Evolutionary conservation across 2,888 invertebrate species (phyloP).

Genomic region (Protonemura montana): DNA sequence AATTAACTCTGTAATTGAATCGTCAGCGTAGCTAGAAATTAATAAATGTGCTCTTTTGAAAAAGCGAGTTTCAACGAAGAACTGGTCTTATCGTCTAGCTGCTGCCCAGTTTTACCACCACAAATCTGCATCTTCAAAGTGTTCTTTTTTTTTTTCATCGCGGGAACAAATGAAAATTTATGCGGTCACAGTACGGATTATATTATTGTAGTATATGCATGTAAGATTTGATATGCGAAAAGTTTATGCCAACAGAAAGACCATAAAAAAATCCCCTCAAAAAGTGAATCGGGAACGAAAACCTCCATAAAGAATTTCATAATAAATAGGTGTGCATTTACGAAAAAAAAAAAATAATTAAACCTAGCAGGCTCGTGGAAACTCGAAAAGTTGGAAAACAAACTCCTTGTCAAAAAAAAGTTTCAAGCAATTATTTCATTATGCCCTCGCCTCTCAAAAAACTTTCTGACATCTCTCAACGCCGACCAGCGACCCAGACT

Average conservation of each 20-base stretch:
- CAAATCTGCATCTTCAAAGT: background rate
- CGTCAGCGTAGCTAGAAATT: background rate
- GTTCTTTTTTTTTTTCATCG: background rate
- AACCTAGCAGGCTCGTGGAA: background rate
- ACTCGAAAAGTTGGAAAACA: background rate
- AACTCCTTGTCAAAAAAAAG: background rate
- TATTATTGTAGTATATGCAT: constrained; percentile 7
- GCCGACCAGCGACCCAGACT: background rate
- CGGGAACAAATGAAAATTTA: background rate
- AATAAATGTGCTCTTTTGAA: background rate
- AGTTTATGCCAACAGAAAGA: background rate
- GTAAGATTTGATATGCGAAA: constrained; percentile 4
- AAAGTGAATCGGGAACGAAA: background rate
- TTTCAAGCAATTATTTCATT: constrained; percentile 4
- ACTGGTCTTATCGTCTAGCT: background rate
- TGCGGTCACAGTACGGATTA: background rate
- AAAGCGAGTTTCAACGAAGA: background rate
- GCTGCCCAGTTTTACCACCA: background rate
- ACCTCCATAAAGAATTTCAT: background rate
- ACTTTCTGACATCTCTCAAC: background rate
- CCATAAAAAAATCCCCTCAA: background rate
- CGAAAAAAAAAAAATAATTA: background rate
- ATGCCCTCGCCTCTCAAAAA: background rate
- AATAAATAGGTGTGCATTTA: background rate
- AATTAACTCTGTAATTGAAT: background rate